A percentile compares a stretch with the other conserved stretches of the same genome.
phyloP scores from a whole-genome alignment of 2,113 vertebrate genomes.

The Ascaphus truei region DNA sequence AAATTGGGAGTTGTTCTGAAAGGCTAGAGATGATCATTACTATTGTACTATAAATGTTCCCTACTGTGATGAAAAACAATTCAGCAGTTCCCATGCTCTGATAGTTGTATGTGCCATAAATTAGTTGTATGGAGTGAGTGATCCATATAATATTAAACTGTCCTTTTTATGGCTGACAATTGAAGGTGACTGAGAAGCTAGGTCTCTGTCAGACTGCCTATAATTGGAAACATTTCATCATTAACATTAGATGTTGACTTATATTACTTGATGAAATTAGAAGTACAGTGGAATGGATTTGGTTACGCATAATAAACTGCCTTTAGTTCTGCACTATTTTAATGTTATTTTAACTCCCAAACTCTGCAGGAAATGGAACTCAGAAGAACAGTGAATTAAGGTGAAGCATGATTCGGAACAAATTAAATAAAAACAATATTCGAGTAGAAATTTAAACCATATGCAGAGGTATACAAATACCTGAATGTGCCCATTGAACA shows the following conservation, averaged over 20 bases:
- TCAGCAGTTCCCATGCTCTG: slow-evolving; percentile 75
- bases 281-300: slow-evolving; percentile 58
- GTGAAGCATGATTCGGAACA: too few species aligned
- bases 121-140: slow-evolving; percentile 76
- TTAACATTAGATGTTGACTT: slow-evolving; percentile 64
- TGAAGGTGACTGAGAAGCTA: slow-evolving; percentile 75
- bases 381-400: too few species aligned
- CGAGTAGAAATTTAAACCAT: too few species aligned
- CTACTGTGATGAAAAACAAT: slow-evolving; percentile 81
- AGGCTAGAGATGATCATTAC: slow-evolving; percentile 72
- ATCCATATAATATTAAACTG: slow-evolving; percentile 79
- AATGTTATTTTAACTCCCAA: slow-evolving; percentile 52
- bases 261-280: slow-evolving; percentile 68
- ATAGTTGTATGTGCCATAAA: slow-evolving; percentile 86
- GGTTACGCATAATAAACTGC: slow-evolving; percentile 53
- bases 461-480: too few species aligned
- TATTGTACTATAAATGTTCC: slow-evolving; percentile 63
- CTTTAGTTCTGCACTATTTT: slow-evolving; percentile 53
- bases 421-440: too few species aligned
- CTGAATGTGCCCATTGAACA: too few species aligned
- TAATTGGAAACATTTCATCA: slow-evolving; percentile 72
- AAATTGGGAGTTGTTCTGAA: slow-evolving; percentile 12
- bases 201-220: slow-evolving; percentile 60
- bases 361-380: slow-evolving; percentile 41
- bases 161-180: slow-evolving; percentile 75